Base-by-base conservation (phyloP, 2,797 vertebrate species). In the Pogoniulus pusillus region DNA sequence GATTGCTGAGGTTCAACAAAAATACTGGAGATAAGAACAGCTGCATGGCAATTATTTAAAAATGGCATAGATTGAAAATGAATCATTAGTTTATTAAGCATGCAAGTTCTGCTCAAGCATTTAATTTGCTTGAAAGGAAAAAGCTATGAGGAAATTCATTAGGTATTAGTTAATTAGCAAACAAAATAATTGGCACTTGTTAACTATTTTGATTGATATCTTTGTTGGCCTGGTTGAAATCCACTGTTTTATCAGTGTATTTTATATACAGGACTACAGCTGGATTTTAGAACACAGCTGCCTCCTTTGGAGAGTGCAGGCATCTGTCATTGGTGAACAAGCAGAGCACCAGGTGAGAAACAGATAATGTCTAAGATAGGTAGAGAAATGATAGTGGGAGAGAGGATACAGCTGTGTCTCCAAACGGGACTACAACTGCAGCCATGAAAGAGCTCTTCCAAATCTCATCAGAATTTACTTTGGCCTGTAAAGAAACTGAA, bases 51-150 rank as follows among this genome's bases (percentile, higher is more conserved):
- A 89, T 88, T 90, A 95, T 71, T 93, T 20, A 83, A 90, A 93
- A 95, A 91, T 57, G 39, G 39, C 34, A 81, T 65, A 62, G 7
- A 3, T 17, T 85, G 32, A 84, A 79, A 91, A 92, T 87, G 53
- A 87, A 71, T 91, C 30, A 34, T 91, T 90, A 91, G 87, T 94
- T 96, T 94, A 91, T 90, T 91, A 94, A 94, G 89, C 71, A 86
- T 22, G 20, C 74, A 89, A 91, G 43, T 55, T 62, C 80, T 94
- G 37, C 77, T 96, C 85, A 87, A 85, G 87, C 74, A 71, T 93
- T 94, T 95, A 95, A 96, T 93, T 95, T 74, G 47, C 32, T 91
- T 94, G 91, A 91, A 86, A 95, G 80, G 69, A 90, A 91, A 78
- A 51, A 94, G 59, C 57, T 79, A 69, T 53, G 63, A 94, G 51